Conservation (phyloP, 1,140 invertebrate genomes). For the Meloidogyne chitwoodi region DNA sequence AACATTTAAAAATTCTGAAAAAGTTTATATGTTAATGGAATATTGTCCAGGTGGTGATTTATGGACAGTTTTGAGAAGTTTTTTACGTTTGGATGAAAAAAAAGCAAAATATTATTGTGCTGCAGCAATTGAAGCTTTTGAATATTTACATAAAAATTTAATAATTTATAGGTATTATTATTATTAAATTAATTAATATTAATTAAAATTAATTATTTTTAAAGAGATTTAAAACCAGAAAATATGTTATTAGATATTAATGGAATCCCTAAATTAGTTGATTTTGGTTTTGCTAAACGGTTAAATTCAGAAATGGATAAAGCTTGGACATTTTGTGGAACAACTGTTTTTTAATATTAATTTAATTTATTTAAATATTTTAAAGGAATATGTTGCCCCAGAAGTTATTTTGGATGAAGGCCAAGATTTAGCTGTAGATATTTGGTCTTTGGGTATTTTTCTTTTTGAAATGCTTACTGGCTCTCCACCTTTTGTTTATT, state of each 20-base stretch:
- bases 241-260: constrained; percentile 45
- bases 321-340: constrained; percentile 47
- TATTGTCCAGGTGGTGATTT: constrained; percentile 51
- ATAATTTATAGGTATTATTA: constrained; percentile 33
- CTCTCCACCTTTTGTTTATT: constrained; percentile 82
- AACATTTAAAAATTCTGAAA: constrained; percentile 41
- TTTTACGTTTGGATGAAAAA: constrained; percentile 72
- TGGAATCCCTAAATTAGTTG: constrained; percentile 35
- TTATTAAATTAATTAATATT: not conserved
- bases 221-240: constrained; percentile 44
- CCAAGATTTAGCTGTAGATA: constrained; percentile 60
- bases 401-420: constrained; percentile 84
- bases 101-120: constrained; percentile 50
- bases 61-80: constrained; percentile 50
- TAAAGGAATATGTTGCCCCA: constrained; percentile 43
- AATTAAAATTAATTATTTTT: not conserved
- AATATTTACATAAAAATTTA: constrained; percentile 38
- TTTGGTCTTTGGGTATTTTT: constrained; percentile 47
- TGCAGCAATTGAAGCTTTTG: constrained; percentile 47
- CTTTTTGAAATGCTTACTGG: constrained; percentile 47
- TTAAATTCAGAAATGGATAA: constrained; percentile 35
- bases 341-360: constrained; percentile 7
- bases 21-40: constrained; percentile 49
- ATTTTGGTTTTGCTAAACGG: constrained; percentile 46
- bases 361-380: constrained; percentile 65